Evolutionary conservation across 2,888 invertebrate genomes (phyloP).

Genomic region (Euplagia quadripunctaria): DNA sequence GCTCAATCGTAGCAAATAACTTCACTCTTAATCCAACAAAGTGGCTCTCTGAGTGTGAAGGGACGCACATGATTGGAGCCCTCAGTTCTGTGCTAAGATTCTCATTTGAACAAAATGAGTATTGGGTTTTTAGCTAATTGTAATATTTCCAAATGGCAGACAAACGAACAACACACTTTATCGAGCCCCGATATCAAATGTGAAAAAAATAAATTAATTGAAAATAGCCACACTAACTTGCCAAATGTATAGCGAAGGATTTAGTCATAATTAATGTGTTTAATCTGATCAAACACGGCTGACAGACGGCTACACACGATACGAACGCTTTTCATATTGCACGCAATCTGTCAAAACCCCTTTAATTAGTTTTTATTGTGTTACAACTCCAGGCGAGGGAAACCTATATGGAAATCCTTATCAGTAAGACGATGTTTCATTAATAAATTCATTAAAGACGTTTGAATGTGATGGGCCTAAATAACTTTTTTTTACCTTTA

Average conservation of each 20-base stretch:
- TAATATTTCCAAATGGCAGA: not conserved
- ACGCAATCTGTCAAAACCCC: not conserved
- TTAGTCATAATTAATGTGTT: not conserved
- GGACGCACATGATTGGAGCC: not conserved
- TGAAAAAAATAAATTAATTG: not conserved
- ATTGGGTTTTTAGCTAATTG: not conserved
- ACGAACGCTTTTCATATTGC: not conserved
- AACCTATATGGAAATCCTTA: slow-evolving; percentile 6
- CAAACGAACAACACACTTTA: not conserved
- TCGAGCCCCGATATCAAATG: not conserved
- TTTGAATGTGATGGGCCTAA: not conserved
- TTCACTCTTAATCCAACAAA: not conserved
- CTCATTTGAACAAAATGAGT: not conserved
- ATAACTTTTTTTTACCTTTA: not conserved
- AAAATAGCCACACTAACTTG: not conserved
- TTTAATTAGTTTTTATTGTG: not conserved
- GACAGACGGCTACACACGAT: not conserved
- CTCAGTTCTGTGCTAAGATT: not conserved
- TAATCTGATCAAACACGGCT: slow-evolving; percentile 6
- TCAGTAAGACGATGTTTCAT: not conserved
- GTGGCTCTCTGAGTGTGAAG: not conserved
- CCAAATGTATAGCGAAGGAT: not conserved
- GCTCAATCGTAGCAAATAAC: not conserved
- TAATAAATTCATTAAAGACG: not conserved
- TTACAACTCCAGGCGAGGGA: not conserved